Percentiles rank a stretch among this genome's conserved stretches.
Evolutionary conservation across 2,113 vertebrate genomes (phyloP).

Genomic region (Dasypus novemcinctus): DNA sequence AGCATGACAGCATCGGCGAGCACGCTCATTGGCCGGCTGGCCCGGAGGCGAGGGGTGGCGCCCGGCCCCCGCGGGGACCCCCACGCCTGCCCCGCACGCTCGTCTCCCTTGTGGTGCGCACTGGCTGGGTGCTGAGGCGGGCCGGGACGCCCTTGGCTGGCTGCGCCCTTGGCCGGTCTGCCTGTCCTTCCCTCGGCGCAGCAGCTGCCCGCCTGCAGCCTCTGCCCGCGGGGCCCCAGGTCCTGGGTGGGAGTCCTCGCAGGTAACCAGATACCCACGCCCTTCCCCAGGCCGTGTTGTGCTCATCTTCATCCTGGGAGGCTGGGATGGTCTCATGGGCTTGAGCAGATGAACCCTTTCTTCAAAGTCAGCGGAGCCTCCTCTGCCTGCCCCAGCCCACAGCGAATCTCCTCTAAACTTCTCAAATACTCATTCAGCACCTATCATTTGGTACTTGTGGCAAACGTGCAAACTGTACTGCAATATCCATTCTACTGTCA

Average conservation of each 20-base stretch:
- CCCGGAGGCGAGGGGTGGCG: slow-evolving; percentile 45
- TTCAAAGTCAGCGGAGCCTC: neutral
- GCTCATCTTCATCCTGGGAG: neutral
- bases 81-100: neutral
- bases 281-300: rapidly evolving
- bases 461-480: neutral
- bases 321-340: neutral
- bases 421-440: neutral
- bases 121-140: neutral
- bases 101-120: neutral
- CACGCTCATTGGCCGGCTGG: slow-evolving; percentile 42
- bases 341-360: neutral
- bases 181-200: neutral
- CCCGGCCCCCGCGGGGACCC: neutral
- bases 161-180: neutral
- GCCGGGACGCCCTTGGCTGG: neutral
- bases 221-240: neutral
- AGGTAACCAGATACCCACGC: neutral
- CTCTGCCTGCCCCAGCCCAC: neutral
- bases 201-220: neutral
- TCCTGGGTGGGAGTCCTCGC: neutral
- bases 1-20: slow-evolving; percentile 61
- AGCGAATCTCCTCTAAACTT: neutral
- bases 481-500: rapidly evolving
- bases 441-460: neutral